Percentiles rank a stretch among this genome's conserved stretches.
phyloP scores from a whole-genome alignment of 2,888 invertebrate genomes.

The Ophraella communa region DNA sequence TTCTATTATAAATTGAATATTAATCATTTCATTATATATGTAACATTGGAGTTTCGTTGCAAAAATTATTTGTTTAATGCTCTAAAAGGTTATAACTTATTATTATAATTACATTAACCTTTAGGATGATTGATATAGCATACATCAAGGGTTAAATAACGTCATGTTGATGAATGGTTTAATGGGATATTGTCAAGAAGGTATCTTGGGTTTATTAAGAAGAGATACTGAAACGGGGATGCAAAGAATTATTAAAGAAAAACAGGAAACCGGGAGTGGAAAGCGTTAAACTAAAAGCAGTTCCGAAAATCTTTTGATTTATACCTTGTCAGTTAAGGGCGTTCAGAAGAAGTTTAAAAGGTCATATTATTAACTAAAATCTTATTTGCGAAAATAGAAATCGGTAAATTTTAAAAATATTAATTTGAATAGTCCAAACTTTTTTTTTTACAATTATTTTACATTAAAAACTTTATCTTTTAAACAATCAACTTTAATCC shows the following conservation, averaged over 20 bases:
- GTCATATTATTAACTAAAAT: too few relatives aligned
- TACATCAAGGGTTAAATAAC: background rate
- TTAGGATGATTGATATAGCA: background rate
- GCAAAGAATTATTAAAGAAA: constrained; percentile 5
- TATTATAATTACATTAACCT: background rate
- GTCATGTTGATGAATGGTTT: background rate
- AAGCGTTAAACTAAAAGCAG: background rate
- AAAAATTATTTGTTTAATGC: too few relatives aligned
- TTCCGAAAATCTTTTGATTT: background rate
- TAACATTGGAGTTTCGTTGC: too few relatives aligned
- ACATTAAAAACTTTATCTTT: too few relatives aligned
- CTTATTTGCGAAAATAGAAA: too few relatives aligned
- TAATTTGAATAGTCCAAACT: too few relatives aligned
- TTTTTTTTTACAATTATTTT: too few relatives aligned
- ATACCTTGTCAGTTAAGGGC: background rate
- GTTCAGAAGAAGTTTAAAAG: background rate
- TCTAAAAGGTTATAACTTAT: too few relatives aligned
- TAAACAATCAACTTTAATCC: too few relatives aligned
- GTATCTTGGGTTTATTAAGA: background rate
- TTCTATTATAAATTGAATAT: too few relatives aligned
- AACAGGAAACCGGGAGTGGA: background rate
- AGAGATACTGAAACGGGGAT: background rate
- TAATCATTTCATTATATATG: too few relatives aligned
- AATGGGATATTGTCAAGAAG: background rate
- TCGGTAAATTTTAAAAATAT: too few relatives aligned